Percentiles rank a stretch among this genome's conserved stretches.
Conservation (phyloP, 2,113 vertebrate species). For the Micronycteris hirsuta region DNA sequence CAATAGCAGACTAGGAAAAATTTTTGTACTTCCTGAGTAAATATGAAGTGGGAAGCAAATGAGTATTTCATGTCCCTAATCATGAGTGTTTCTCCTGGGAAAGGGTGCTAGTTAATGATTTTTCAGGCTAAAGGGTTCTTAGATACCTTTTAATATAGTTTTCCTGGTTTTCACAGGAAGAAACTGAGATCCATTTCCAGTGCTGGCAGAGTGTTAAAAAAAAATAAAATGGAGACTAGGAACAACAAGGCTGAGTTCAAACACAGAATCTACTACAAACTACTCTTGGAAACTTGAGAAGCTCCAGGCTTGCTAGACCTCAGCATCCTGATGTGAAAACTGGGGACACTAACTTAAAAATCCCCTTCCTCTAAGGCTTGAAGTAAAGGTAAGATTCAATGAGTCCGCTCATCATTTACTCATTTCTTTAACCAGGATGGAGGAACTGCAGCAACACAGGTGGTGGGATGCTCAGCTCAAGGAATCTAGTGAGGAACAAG, state of each 20-base stretch:
- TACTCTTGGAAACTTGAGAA: neutral
- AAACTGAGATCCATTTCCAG: neutral
- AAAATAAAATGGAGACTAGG: neutral
- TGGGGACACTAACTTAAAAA: neutral
- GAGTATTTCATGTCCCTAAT: neutral
- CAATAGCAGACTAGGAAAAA: neutral
- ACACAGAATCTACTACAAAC: neutral
- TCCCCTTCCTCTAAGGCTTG: neutral
- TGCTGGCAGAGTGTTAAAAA: neutral
- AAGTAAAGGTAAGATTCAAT: neutral
- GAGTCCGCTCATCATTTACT: neutral
- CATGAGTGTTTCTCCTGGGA: neutral
- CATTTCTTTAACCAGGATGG: neutral
- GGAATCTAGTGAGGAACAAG: neutral
- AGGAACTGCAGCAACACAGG: neutral
- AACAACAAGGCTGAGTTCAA: conserved; percentile 29
- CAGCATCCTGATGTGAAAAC: neutral
- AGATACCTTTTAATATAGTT: neutral
- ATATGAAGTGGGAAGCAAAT: neutral
- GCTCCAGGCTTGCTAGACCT: neutral
- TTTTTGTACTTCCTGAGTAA: neutral
- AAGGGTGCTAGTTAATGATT: neutral
- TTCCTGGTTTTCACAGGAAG: neutral
- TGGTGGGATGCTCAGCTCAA: neutral
- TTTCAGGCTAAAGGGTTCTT: neutral